Base-by-base conservation (phyloP, 1,140 invertebrate species). In the Neoseiulus cucumeris region DNA sequence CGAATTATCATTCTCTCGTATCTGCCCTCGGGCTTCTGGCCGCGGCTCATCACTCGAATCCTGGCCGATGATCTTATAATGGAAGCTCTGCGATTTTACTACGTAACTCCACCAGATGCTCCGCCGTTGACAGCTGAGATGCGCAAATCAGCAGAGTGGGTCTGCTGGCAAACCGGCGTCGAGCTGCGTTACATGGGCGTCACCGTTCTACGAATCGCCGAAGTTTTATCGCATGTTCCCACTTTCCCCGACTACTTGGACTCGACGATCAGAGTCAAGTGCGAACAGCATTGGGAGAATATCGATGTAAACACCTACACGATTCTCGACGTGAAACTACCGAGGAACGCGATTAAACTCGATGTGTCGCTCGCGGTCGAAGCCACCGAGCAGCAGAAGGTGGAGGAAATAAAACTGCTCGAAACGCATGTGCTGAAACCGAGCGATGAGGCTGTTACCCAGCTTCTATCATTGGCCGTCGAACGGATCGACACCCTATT, bases 11-110 rank as follows among this genome's bases (percentile, higher is more conserved):
- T 92, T 1, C 87, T 98, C 82, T 92, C 92, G 0, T 98, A 98
- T 76, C 90, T 98, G 73, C 95, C 95, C 0, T 89, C 88, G 69
- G 95, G 95, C 0, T 98, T 98, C 76, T 98, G 94, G 95, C 89
- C 93, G 0, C 78, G 94, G 9, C 79, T 98, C 2, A 90, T 94
- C 14, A 91, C 91, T 0, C 77, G 93, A 22, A 84, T 97, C 59
- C 75, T 98, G 28, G 90, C 90, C 0, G 93, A 98, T 74, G 86
- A 91, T 69, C 80, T 84, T 12, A 84, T 92, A 28, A 82, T 87
- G 1, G 85, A 88, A 66, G 87, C 89, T n/a, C 83, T 90, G 1
- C 75, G 83, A 65, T 77, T 77, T 9, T 83, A 85, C 70, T 87
- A 85, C 74, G 75, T 77, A 42, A 72, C 83, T 22, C 83, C 84